A percentile compares a stretch with the other conserved stretches of the same genome.
phyloP scores from a whole-genome alignment of 2,113 vertebrate species.

The Mesitornis unicolor region DNA sequence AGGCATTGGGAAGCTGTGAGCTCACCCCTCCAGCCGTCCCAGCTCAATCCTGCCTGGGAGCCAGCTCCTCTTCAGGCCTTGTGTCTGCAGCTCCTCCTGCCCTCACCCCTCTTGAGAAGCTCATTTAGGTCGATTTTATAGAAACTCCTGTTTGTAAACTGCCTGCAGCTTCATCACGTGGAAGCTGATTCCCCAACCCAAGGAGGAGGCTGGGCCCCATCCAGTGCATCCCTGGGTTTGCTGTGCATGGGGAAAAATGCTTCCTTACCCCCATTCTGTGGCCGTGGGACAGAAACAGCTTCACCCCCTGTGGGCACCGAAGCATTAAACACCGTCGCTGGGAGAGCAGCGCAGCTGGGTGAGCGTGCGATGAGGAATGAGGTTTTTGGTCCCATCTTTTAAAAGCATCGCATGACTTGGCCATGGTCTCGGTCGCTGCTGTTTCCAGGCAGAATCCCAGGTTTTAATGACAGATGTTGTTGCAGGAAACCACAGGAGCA shows the following conservation, averaged over 20 bases:
- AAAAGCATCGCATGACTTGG: neutral
- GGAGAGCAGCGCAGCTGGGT: rapidly evolving
- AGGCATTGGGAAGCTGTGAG: rapidly evolving
- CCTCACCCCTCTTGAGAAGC: neutral
- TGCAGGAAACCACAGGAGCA: neutral
- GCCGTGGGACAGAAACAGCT: neutral
- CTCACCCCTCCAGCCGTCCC: neutral
- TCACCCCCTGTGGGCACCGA: rapidly evolving
- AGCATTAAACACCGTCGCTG: rapidly evolving
- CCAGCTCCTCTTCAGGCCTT: neutral
- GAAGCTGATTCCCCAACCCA: rapidly evolving
- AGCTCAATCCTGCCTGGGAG: neutral
- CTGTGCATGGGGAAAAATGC: no score
- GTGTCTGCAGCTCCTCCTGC: neutral
- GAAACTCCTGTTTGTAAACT: neutral
- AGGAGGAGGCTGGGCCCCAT: no score
- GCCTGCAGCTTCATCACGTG: rapidly evolving
- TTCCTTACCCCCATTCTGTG: neutral
- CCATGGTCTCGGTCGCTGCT: neutral
- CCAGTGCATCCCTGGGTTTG: no score
- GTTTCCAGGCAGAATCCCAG: neutral
- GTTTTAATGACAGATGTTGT: neutral
- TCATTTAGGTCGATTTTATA: neutral
- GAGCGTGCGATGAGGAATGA: rapidly evolving
- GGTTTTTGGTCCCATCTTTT: neutral